Conservation (phyloP, 2,797 vertebrate species). For the Eleutherodactylus coqui region DNA sequence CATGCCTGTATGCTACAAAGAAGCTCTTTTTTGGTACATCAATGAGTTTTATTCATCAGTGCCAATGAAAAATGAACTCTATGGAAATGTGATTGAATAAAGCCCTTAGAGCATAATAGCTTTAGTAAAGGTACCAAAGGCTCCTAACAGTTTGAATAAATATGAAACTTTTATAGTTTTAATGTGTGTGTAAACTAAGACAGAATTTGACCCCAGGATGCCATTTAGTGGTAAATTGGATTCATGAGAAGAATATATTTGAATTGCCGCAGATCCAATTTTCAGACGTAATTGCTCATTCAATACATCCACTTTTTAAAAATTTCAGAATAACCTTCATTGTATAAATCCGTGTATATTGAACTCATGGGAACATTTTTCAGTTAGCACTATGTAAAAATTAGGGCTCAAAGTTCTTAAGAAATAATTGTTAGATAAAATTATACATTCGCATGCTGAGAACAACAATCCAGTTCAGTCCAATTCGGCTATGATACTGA, state of each 20-base stretch:
- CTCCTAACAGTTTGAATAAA: slow-evolving; percentile 45
- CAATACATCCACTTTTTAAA: slow-evolving; percentile 37
- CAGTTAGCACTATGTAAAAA: slow-evolving; percentile 25
- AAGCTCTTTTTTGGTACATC: slow-evolving; percentile 34
- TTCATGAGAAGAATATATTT: slow-evolving; percentile 55
- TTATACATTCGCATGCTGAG: slow-evolving; percentile 18
- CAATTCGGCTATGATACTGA: slow-evolving; percentile 20
- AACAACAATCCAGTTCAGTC: slow-evolving; percentile 21
- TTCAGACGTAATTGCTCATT: slow-evolving; percentile 53
- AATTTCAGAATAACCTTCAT: slow-evolving; percentile 33
- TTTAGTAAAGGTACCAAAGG: slow-evolving; percentile 54
- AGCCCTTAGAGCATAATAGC: slow-evolving; percentile 46
- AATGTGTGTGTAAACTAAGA: slow-evolving; percentile 58
- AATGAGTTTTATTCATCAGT: slow-evolving; percentile 46
- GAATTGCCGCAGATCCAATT: slow-evolving; percentile 37
- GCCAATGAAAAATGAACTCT: slow-evolving; percentile 42
- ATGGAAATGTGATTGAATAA: slow-evolving; percentile 52
- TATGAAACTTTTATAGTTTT: slow-evolving; percentile 51
- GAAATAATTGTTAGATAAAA: slow-evolving; percentile 36
- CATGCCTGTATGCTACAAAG: slow-evolving; percentile 11
- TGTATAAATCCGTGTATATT: slow-evolving; percentile 46
- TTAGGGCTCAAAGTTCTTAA: slow-evolving; percentile 16
- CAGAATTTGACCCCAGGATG: slow-evolving; percentile 51
- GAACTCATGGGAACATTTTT: slow-evolving; percentile 22
- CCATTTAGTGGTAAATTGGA: slow-evolving; percentile 56